phyloP scores from a whole-genome alignment of 2,113 vertebrate genomes.

The Neolamprologus falcicula region DNA sequence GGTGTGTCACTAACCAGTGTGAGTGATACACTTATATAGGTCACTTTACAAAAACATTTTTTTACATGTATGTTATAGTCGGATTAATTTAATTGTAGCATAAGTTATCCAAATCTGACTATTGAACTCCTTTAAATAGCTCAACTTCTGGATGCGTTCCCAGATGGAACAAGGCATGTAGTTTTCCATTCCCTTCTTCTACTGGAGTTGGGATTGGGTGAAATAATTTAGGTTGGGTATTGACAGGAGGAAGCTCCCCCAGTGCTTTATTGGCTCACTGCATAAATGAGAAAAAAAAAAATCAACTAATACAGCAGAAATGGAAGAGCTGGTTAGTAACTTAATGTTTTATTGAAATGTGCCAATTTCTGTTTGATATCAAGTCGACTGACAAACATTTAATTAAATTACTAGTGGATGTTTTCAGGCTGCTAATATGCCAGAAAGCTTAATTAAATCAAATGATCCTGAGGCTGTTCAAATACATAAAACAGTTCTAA shows the following conservation, averaged over 20 bases:
- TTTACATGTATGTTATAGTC: neutral
- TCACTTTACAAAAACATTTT: neutral
- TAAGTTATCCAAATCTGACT: neutral
- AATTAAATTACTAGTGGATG: neutral
- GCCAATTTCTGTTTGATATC: neutral
- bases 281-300: neutral
- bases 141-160: neutral
- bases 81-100: neutral
- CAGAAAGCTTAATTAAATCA: neutral
- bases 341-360: neutral
- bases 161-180: neutral
- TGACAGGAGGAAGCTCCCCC: neutral
- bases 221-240: neutral
- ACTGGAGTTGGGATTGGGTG: neutral
- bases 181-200: neutral
- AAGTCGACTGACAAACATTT: neutral
- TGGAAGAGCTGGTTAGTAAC: neutral
- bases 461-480: neutral
- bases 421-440: neutral
- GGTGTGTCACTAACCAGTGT: neutral
- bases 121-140: neutral
- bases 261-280: neutral
- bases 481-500: neutral
- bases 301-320: neutral
- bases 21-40: neutral